Conservation (phyloP, 2,888 invertebrate genomes). For the Eubasilissa splendida region DNA sequence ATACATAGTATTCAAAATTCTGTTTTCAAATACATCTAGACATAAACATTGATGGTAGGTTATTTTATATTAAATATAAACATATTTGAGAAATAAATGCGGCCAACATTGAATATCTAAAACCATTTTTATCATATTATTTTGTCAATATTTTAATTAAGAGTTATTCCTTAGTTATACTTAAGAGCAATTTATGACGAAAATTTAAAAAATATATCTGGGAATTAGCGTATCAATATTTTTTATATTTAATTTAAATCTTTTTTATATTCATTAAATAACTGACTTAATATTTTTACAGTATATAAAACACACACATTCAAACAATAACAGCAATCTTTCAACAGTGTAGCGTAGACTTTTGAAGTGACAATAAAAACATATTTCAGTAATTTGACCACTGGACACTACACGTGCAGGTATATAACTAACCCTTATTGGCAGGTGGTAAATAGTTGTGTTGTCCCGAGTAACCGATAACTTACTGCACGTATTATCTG, state of each 20-base stretch:
- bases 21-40: conserved; percentile 2
- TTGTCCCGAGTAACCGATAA: too few relatives aligned
- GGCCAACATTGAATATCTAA: conserved; percentile 1
- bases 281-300: conserved; percentile 41
- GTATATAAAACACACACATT: conserved; percentile 30
- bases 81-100: conserved; percentile 2
- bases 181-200: conserved; percentile 17
- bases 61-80: neutral
- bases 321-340: conserved; percentile 42
- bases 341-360: conserved; percentile 43
- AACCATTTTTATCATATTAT: conserved; percentile 1
- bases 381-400: too few relatives aligned
- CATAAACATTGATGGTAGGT: conserved; percentile 6
- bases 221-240: conserved; percentile 20
- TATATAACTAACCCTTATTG: too few relatives aligned
- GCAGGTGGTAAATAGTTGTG: too few relatives aligned
- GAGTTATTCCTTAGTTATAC: neutral
- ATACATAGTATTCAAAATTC: conserved; percentile 11
- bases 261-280: conserved; percentile 25
- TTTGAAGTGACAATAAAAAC: conserved; percentile 33
- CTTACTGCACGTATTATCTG: too few relatives aligned
- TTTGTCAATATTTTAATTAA: conserved; percentile 1
- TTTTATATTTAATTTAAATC: conserved; percentile 14
- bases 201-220: conserved; percentile 37
- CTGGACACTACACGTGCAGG: too few relatives aligned